These are phyloP conservation scores for Agonopterix arenella DNA, from an alignment of 2,888 invertebrate species.

Conservation along the genomic window DNA sequence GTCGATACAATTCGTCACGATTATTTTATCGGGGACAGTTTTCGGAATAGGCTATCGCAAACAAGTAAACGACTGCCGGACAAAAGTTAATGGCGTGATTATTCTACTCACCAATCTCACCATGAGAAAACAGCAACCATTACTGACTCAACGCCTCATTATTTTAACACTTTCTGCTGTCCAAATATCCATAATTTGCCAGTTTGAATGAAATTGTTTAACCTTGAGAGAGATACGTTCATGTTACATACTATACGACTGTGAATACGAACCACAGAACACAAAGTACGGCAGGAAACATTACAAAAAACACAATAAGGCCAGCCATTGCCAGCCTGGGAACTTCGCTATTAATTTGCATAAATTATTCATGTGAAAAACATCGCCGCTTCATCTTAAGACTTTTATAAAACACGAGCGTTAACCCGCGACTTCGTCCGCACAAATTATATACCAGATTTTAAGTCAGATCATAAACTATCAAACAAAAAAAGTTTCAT, in stretches of 20 bases:
- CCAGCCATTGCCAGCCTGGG: conserved; percentile 26
- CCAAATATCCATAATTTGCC: not conserved
- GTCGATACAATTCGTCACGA: conserved; percentile 22
- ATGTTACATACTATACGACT: not conserved
- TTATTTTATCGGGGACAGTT: conserved; percentile 34
- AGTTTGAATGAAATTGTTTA: not conserved
- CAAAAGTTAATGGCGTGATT: conserved; percentile 27
- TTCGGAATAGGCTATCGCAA: conserved; percentile 34
- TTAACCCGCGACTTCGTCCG: too few relatives aligned
- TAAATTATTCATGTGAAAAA: conserved; percentile 41
- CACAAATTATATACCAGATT: too few relatives aligned
- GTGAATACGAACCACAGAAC: not conserved
- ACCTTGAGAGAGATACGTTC: conserved; percentile 3
- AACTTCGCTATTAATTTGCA: conserved; percentile 26
- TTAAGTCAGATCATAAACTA: too few relatives aligned
- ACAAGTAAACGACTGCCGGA: conserved; percentile 22
- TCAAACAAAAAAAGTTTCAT: too few relatives aligned
- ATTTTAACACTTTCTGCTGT: conserved; percentile 13
- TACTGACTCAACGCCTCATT: conserved; percentile 28
- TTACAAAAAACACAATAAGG: conserved; percentile 25
- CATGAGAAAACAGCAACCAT: conserved; percentile 26
- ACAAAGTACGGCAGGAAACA: conserved; percentile 26
- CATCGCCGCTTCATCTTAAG: conserved; percentile 24
- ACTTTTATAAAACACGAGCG: conserved; percentile 27
- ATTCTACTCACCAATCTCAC: conserved; percentile 11